Conservation (phyloP, 2,797 vertebrate species). For the Sebastes iracundus region DNA sequence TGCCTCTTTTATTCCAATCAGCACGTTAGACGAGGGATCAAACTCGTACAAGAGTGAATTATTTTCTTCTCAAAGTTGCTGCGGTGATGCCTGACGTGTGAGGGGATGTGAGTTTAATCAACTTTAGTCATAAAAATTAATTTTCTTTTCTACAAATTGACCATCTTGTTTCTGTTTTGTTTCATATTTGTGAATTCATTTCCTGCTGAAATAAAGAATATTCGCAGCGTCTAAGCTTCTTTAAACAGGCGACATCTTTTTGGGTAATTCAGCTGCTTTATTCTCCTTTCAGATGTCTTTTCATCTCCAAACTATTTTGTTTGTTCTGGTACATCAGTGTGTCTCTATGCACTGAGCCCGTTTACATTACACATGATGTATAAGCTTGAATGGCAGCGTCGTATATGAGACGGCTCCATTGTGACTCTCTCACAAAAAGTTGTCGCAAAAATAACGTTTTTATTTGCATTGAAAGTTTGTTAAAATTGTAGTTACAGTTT, state of each 20-base stretch:
- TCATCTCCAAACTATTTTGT: constrained; percentile 47
- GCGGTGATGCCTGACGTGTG: not conserved
- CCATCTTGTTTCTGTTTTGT: constrained; percentile 23
- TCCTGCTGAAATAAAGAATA: constrained; percentile 33
- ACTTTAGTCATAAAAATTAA: not conserved
- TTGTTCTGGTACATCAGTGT: constrained; percentile 27
- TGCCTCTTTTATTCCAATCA: constrained; percentile 27
- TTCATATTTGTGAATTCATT: constrained; percentile 31
- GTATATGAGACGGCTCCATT: constrained; percentile 14
- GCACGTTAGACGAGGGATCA: constrained; percentile 3
- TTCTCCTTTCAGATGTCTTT: constrained; percentile 46
- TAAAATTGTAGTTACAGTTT: too few species aligned
- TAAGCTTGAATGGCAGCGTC: constrained; percentile 47
- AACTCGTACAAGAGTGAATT: not conserved
- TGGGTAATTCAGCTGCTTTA: constrained; percentile 42
- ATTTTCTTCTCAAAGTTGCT: not conserved
- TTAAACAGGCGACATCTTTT: constrained; percentile 61
- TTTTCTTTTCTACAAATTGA: not conserved
- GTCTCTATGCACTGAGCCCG: constrained; percentile 12
- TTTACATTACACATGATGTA: constrained; percentile 47
- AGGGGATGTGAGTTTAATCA: not conserved
- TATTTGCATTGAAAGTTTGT: not conserved
- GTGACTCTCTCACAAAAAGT: not conserved
- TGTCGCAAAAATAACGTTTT: not conserved
- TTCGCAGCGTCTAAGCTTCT: constrained; percentile 45